These are phyloP conservation scores for Ophraella communa DNA, from an alignment of 2,888 invertebrate genomes.

Conservation along the genomic window DNA sequence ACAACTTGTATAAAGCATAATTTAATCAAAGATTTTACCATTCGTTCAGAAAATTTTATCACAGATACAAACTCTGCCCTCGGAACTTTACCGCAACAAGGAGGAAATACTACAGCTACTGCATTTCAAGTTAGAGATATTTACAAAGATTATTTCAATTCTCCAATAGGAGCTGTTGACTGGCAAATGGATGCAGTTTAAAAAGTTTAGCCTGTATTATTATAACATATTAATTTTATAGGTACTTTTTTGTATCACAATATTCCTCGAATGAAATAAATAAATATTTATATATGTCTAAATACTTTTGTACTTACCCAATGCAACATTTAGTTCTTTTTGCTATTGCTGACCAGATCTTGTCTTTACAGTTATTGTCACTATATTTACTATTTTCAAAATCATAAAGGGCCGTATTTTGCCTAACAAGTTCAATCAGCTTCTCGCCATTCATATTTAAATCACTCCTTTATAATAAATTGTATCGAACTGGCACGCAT, in stretches of 20 bases:
- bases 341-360: background rate
- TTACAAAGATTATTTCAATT: too few species aligned
- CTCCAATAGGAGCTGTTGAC: too few species aligned
- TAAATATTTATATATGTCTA: background rate
- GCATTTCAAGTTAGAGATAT: too few species aligned
- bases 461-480: background rate
- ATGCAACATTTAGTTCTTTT: background rate
- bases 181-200: too few species aligned
- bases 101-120: too few species aligned
- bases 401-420: background rate
- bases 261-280: background rate
- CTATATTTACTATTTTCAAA: background rate
- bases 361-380: background rate
- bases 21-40: slow-evolving; percentile 2
- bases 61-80: too few species aligned
- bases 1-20: slow-evolving; percentile 7
- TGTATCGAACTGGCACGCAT: background rate
- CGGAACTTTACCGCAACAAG: too few species aligned
- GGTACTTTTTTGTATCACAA: background rate
- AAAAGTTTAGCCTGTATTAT: background rate
- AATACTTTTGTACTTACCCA: background rate
- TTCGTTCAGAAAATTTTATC: too few species aligned
- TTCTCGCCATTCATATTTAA: too few species aligned
- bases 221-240: background rate
- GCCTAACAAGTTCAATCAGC: background rate